phyloP scores from a whole-genome alignment of 2,888 invertebrate species.

The Tachina grossa region DNA sequence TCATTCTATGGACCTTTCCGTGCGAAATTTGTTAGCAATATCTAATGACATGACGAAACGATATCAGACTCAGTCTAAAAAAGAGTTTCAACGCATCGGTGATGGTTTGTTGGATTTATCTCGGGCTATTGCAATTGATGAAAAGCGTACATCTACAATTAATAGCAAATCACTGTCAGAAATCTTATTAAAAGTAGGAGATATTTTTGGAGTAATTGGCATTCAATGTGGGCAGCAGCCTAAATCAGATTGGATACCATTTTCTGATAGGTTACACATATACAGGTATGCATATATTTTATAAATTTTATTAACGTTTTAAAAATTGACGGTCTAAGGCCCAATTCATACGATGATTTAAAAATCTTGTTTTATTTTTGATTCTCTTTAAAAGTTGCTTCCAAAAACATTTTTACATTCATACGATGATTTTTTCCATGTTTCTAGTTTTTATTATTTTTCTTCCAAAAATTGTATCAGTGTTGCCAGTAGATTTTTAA shows the following conservation, averaged over 20 bases:
- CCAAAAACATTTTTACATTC: too few species aligned
- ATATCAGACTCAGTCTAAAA: slow-evolving; percentile 86
- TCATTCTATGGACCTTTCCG: slow-evolving; percentile 92
- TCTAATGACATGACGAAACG: slow-evolving; percentile 94
- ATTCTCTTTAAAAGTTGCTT: too few species aligned
- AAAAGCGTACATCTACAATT: slow-evolving; percentile 85
- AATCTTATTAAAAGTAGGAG: slow-evolving; percentile 93
- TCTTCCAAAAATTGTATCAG: too few species aligned
- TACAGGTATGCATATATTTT: slow-evolving; percentile 85
- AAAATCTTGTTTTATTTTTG: too few species aligned
- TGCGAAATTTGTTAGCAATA: slow-evolving; percentile 91
- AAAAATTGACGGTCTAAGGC: too few species aligned
- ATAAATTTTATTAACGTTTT: neutral
- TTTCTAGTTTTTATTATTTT: too few species aligned
- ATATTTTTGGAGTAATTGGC: slow-evolving; percentile 94
- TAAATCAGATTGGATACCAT: slow-evolving; percentile 94
- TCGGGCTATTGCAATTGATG: slow-evolving; percentile 91
- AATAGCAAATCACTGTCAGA: slow-evolving; percentile 88
- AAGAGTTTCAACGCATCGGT: slow-evolving; percentile 95
- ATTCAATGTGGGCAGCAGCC: slow-evolving; percentile 95
- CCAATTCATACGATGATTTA: too few species aligned
- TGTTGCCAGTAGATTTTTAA: too few species aligned
- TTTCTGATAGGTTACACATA: slow-evolving; percentile 95
- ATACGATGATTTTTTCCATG: too few species aligned
- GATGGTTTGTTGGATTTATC: slow-evolving; percentile 93